Evolutionary conservation across 1,140 invertebrate genomes (phyloP).

Genomic region (Akabosia matsudoensis): DNA sequence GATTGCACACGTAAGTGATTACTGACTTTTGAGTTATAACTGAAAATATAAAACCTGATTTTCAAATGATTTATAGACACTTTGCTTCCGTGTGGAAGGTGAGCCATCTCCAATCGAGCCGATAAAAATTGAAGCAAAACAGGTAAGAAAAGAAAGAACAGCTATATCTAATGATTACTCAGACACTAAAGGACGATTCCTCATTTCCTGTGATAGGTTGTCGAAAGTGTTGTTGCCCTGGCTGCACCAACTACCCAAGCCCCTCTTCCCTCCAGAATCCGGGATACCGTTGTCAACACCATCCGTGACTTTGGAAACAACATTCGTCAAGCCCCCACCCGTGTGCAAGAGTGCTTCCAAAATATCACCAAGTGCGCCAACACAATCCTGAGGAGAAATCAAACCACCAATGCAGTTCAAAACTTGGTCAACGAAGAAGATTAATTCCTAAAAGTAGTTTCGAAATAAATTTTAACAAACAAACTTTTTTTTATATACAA

Average conservation of each 20-base stretch:
- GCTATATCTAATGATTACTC: too few species aligned
- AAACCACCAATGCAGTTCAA: background rate
- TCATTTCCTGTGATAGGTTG: background rate
- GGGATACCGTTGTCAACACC: conserved; percentile 12
- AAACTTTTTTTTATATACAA: conserved; percentile 7
- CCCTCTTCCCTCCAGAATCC: conserved; percentile 16
- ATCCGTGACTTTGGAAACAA: conserved; percentile 18
- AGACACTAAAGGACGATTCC: too few species aligned
- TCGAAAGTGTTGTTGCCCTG: background rate
- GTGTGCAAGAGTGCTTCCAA: background rate
- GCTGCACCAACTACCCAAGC: conserved; percentile 14
- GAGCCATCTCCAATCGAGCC: background rate
- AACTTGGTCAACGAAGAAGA: background rate
- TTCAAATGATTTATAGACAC: background rate
- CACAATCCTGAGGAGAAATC: conserved; percentile 6
- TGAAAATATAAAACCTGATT: too few species aligned
- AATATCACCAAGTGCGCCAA: conserved; percentile 22
- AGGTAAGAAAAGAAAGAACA: background rate
- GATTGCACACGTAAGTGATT: conserved; percentile 11
- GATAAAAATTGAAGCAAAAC: background rate
- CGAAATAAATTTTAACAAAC: too few species aligned
- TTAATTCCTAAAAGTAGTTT: too few species aligned
- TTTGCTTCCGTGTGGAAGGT: conserved; percentile 4
- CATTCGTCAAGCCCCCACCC: background rate
- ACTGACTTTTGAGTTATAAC: too few species aligned